A percentile compares a stretch with the other conserved stretches of the same genome.
Evolutionary conservation across 35 echinoderm and acorn worm species (phyloP).

Genomic region (Heliocidaris erythrogramma): DNA sequence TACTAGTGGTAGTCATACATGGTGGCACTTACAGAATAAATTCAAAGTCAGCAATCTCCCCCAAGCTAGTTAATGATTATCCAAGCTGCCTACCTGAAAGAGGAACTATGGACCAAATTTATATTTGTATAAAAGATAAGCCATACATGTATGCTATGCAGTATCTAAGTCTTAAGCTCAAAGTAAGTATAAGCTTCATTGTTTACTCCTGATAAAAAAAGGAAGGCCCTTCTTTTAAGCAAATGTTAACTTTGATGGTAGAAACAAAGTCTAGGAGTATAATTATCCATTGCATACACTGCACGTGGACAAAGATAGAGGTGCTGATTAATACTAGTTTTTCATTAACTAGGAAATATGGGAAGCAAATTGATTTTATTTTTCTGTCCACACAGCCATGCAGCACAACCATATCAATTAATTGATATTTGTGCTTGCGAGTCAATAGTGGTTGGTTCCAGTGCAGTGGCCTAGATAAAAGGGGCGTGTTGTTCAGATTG

Average conservation of each 20-base stretch:
- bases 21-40: not conserved
- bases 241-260: no score
- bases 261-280: no score
- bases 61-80: conserved; percentile 4
- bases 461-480: not conserved
- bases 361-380: not conserved
- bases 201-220: not conserved
- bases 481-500: not conserved
- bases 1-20: not conserved
- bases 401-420: not conserved
- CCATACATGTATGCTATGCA: not conserved
- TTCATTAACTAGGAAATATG: not conserved
- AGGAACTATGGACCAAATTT: conserved; percentile 6
- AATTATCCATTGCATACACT: not conserved
- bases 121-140: not conserved
- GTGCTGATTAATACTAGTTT: conserved; percentile 12
- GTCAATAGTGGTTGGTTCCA: not conserved
- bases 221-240: not conserved
- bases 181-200: not conserved
- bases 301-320: not conserved
- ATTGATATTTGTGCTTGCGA: not conserved
- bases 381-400: not conserved
- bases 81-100: not conserved
- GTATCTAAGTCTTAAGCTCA: not conserved
- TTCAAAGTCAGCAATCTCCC: conserved; percentile 1